These are phyloP conservation scores for Gymnorhina tibicen DNA, from an alignment of 2,113 vertebrate genomes.

Conservation along the genomic window DNA sequence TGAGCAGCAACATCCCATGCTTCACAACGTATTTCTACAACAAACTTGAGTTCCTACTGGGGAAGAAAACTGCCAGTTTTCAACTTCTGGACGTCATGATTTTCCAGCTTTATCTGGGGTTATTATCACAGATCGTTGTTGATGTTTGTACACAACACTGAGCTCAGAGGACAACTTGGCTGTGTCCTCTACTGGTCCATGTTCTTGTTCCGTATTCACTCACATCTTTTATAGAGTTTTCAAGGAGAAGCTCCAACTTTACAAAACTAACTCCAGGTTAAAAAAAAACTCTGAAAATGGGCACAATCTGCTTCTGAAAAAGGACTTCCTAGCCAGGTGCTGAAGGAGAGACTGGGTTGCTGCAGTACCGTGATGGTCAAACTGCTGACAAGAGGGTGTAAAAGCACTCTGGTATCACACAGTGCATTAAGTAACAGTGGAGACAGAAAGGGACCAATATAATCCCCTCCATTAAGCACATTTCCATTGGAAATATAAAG, in stretches of 20 bases:
- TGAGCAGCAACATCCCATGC: background rate
- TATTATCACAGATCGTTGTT: background rate
- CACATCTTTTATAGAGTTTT: background rate
- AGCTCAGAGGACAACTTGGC: background rate
- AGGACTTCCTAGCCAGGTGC: background rate
- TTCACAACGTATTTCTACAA: background rate
- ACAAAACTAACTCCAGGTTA: background rate
- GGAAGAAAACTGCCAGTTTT: background rate
- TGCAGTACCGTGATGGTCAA: background rate
- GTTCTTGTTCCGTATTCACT: background rate
- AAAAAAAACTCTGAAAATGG: background rate
- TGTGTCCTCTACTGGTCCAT: background rate
- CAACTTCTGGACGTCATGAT: background rate
- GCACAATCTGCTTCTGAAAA: background rate
- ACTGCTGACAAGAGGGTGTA: background rate
- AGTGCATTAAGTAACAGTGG: accelerated
- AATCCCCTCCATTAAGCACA: background rate
- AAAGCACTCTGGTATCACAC: background rate
- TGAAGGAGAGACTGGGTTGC: background rate
- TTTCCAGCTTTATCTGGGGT: background rate
- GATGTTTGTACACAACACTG: background rate
- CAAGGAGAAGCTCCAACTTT: background rate
- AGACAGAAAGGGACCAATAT: background rate
- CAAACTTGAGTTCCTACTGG: background rate
- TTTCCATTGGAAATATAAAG: background rate